Conservation (phyloP, 2,113 vertebrate genomes). For the Sinocyclocheilus rhinocerous region DNA sequence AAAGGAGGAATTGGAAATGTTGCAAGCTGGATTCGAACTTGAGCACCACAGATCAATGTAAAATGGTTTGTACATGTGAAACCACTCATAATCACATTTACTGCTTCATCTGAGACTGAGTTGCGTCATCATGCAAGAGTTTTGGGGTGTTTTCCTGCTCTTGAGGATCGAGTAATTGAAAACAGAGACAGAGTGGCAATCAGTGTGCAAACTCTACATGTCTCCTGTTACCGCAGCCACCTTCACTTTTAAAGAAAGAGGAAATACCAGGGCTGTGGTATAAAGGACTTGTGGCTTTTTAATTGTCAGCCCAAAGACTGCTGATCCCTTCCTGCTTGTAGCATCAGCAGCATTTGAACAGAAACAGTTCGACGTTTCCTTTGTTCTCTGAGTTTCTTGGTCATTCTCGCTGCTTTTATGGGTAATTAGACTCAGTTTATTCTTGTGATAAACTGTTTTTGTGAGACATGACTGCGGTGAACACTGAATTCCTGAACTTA, state of each 20-base stretch:
- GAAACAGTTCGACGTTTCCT: background rate
- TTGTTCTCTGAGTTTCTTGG: constrained; percentile 5
- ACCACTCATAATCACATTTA: background rate
- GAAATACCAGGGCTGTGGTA: constrained; percentile 50
- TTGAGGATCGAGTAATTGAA: constrained; percentile 41
- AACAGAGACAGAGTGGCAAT: constrained; percentile 19
- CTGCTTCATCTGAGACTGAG: background rate
- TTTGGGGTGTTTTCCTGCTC: constrained; percentile 42
- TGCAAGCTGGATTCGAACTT: background rate
- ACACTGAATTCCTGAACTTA: constrained; percentile 23
- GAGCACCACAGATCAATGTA: background rate
- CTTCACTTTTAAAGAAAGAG: constrained; percentile 42
- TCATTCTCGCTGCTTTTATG: constrained; percentile 35
- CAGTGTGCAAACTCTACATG: background rate
- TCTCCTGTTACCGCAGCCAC: background rate
- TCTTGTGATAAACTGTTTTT: constrained; percentile 38
- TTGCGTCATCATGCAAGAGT: background rate
- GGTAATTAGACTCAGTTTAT: constrained; percentile 17
- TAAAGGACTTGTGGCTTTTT: constrained; percentile 52
- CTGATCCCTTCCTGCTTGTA: constrained; percentile 42
- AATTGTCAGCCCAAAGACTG: constrained; percentile 35
- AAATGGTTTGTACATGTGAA: background rate
- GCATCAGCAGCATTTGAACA: constrained; percentile 15
- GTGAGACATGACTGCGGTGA: constrained; percentile 5
- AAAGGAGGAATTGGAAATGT: background rate